Conservation (phyloP, 1,140 invertebrate genomes). For the Parapsyche elsis region DNA sequence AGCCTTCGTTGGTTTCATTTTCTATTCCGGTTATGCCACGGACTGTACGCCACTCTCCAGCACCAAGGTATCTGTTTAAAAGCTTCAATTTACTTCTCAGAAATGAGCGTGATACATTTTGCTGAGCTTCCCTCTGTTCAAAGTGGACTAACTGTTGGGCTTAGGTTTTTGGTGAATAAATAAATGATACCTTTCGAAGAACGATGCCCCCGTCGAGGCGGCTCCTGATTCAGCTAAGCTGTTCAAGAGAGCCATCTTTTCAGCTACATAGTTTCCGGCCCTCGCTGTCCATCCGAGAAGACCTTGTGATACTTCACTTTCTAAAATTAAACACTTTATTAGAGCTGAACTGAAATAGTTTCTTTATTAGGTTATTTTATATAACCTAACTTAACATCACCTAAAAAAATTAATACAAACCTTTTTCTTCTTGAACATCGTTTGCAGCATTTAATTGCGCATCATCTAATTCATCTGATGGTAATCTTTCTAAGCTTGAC, state of each 20-base stretch:
- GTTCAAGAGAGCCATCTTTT: conserved; percentile 77
- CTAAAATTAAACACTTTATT: conserved; percentile 56
- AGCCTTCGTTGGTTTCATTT: conserved; percentile 80
- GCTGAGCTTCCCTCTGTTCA: neutral
- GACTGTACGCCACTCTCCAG: conserved; percentile 64
- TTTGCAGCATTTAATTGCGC: conserved; percentile 59
- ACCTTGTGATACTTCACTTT: conserved; percentile 58
- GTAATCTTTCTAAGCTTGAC: conserved; percentile 78
- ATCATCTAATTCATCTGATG: conserved; percentile 70
- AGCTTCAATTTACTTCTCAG: conserved; percentile 4
- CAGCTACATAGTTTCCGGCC: conserved; percentile 81
- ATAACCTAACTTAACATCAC: no score
- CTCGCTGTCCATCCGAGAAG: conserved; percentile 79
- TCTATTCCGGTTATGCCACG: conserved; percentile 72
- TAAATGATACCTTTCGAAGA: conserved; percentile 68
- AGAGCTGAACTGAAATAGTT: no score
- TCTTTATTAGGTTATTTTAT: no score
- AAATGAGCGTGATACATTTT: conserved; percentile 2
- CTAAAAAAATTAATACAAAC: neutral
- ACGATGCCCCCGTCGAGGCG: conserved; percentile 62
- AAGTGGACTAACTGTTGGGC: neutral
- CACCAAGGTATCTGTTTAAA: conserved; percentile 63
- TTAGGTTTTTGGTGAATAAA: neutral
- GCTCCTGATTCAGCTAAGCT: conserved; percentile 65
- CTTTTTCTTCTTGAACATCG: conserved; percentile 44